A percentile compares a stretch with the other conserved stretches of the same genome.
These are phyloP conservation scores for Acyrthosiphon pisum DNA, from an alignment of 1,140 invertebrate genomes.

Conservation along the genomic window DNA sequence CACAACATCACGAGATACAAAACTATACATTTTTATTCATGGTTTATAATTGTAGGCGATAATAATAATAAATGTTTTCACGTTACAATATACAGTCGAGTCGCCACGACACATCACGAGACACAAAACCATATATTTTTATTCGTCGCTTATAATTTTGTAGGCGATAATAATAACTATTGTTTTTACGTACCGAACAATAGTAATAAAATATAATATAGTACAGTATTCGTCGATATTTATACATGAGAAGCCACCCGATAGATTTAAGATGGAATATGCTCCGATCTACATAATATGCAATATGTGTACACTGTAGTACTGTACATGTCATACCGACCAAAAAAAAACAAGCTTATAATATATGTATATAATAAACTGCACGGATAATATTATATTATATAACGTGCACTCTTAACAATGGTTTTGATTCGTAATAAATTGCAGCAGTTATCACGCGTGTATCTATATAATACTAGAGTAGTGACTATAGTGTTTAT, in stretches of 20 bases:
- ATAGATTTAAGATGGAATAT: not conserved
- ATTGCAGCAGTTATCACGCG: not conserved
- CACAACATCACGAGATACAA: not conserved
- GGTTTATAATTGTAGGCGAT: not conserved
- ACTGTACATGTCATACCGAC: not conserved
- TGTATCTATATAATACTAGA: not conserved
- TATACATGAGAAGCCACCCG: not conserved
- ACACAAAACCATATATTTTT: not conserved
- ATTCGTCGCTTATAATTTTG: not conserved
- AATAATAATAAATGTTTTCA: not conserved
- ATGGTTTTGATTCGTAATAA: not conserved
- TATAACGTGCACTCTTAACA: not conserved
- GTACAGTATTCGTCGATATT: not conserved
- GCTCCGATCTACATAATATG: not conserved
- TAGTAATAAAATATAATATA: not conserved
- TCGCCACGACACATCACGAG: not conserved
- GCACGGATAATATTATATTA: not conserved
- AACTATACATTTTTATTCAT: not conserved
- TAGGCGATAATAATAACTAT: not conserved
- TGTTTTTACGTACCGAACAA: not conserved
- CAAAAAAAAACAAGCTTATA: not conserved
- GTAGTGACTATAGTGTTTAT: not conserved
- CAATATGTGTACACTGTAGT: not conserved
- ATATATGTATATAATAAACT: not conserved
- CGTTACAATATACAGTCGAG: not conserved